A percentile compares a stretch with the other conserved stretches of the same genome.
Conservation (phyloP, 2,113 vertebrate genomes). For the Catharus minimus region DNA sequence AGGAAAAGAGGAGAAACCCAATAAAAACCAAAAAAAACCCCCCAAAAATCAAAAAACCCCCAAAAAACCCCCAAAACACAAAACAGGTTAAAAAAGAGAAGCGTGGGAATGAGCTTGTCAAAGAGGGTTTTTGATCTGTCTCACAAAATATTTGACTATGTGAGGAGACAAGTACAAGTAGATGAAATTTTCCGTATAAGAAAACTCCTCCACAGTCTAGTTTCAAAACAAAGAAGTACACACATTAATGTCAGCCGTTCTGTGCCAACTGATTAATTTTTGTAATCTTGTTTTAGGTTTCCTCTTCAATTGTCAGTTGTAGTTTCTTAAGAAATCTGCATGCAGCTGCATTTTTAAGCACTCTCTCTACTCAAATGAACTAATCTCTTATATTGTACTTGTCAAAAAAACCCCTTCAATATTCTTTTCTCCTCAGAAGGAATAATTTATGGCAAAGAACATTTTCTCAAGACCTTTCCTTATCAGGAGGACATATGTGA, state of each 20-base stretch:
- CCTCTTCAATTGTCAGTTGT: slow-evolving; percentile 52
- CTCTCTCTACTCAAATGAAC: slow-evolving; percentile 17
- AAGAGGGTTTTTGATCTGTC: slow-evolving; percentile 62
- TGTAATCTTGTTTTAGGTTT: slow-evolving; percentile 56
- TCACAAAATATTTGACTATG: slow-evolving; percentile 66
- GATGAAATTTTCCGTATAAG: slow-evolving; percentile 51
- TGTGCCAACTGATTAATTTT: slow-evolving; percentile 57
- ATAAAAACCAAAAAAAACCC: not conserved
- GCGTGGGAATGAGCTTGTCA: slow-evolving; percentile 64
- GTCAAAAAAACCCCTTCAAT: not conserved
- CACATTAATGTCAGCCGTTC: slow-evolving; percentile 57
- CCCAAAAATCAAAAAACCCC: not conserved
- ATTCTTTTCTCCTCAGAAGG: not conserved
- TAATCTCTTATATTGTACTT: not conserved
- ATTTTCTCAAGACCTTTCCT: slow-evolving; percentile 54
- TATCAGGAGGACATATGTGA: slow-evolving; percentile 79
- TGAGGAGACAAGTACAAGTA: slow-evolving; percentile 60
- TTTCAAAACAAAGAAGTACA: slow-evolving; percentile 65
- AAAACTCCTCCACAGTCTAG: slow-evolving; percentile 66
- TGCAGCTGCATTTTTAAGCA: slow-evolving; percentile 40
- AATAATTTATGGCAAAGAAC: not conserved
- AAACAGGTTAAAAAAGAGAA: slow-evolving; percentile 47
- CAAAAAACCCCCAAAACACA: not conserved
- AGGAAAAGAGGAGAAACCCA: slow-evolving; percentile 23
- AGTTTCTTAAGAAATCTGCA: slow-evolving; percentile 50